phyloP scores from a whole-genome alignment of 2,113 vertebrate species.

The Bos indicus region DNA sequence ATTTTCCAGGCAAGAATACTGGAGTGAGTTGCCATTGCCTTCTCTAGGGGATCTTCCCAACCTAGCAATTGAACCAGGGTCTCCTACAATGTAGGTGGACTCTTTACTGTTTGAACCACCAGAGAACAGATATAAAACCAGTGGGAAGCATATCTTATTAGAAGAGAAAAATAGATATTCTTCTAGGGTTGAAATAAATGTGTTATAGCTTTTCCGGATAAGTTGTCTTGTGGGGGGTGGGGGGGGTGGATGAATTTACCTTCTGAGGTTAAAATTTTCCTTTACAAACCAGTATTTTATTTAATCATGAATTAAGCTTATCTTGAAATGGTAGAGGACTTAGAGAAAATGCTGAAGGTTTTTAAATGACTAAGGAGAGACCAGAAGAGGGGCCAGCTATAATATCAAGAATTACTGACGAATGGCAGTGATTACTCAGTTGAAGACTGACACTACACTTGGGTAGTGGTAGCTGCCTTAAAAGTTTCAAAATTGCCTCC shows the following conservation, averaged over 20 bases:
- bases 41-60: neutral
- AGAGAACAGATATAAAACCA: neutral
- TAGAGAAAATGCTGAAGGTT: neutral
- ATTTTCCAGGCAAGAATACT: neutral
- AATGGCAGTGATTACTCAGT: neutral
- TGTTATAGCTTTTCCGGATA: neutral
- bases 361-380: neutral
- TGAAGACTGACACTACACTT: neutral
- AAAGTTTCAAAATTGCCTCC: neutral
- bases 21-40: neutral
- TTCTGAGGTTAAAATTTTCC: neutral
- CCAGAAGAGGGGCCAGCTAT: neutral
- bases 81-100: neutral
- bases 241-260: neutral
- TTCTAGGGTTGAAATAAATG: neutral
- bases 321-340: neutral
- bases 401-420: neutral
- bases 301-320: neutral
- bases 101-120: neutral
- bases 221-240: neutral
- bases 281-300: neutral
- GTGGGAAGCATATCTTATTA: neutral
- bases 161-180: neutral
- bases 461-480: neutral
- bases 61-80: neutral